Conservation (phyloP, 2,888 invertebrate genomes). For the Adineta ricciae region DNA sequence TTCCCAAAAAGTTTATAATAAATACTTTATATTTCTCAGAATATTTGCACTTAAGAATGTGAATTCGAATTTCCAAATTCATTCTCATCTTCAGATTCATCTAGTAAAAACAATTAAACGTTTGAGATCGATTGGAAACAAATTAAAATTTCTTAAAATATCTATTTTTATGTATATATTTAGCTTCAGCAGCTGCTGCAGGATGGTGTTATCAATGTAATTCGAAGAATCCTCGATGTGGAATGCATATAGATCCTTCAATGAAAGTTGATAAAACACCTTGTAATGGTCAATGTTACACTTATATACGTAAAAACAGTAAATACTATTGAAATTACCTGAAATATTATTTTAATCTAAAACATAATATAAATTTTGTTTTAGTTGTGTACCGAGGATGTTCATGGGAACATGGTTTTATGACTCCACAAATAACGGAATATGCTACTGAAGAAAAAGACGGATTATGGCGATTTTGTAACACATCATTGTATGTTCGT, state of each 20-base stretch:
- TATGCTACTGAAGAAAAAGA: background rate
- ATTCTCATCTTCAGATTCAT: too few species aligned
- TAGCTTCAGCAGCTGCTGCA: background rate
- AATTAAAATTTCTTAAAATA: too few species aligned
- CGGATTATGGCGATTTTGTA: background rate
- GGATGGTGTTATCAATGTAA: background rate
- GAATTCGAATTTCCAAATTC: too few species aligned
- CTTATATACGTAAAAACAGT: background rate
- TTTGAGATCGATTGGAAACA: too few species aligned
- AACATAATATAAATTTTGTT: background rate
- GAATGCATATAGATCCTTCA: background rate
- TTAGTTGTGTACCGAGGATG: background rate
- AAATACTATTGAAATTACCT: background rate
- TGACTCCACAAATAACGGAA: background rate
- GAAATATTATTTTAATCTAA: background rate
- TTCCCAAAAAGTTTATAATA: too few species aligned
- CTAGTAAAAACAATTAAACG: too few species aligned
- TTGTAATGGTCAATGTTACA: background rate
- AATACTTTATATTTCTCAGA: too few species aligned
- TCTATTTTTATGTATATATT: too few species aligned
- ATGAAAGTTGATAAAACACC: background rate
- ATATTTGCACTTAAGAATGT: too few species aligned
- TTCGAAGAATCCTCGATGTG: background rate
- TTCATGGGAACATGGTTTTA: constrained; percentile 1
- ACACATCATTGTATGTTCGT: background rate